These are phyloP conservation scores for Ptycholaimellus sp. DNA, from an alignment of 2,888 invertebrate species.

Conservation along the genomic window DNA sequence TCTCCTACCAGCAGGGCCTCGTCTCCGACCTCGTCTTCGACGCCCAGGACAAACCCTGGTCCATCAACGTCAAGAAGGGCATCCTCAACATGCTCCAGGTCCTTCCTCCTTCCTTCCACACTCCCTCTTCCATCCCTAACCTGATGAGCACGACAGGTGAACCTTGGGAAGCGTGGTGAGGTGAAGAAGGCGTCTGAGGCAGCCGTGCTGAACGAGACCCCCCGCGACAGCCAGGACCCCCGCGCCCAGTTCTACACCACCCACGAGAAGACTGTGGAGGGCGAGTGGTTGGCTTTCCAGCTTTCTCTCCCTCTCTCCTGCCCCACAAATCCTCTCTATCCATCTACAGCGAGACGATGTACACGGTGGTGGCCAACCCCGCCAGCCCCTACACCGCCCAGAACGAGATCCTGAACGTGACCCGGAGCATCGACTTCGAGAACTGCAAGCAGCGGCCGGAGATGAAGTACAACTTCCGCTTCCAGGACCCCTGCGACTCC, in stretches of 20 bases:
- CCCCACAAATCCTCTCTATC: too few relatives aligned
- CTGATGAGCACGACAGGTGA: conserved; percentile 2
- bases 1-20: conserved; percentile 11
- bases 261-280: conserved; percentile 15
- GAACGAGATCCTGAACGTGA: conserved; percentile 17
- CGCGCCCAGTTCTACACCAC: conserved; percentile 8
- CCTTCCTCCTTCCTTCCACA: too few relatives aligned
- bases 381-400: conserved; percentile 11
- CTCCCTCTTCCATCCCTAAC: conserved; percentile 4
- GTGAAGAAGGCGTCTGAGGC: conserved; percentile 7
- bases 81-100: conserved; percentile 19
- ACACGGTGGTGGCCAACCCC: conserved; percentile 5
- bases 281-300: too few relatives aligned
- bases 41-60: conserved; percentile 14
- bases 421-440: conserved; percentile 29
- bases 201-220: conserved; percentile 14
- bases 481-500: conserved; percentile 6
- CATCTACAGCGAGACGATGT: conserved; percentile 7
- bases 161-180: not conserved
- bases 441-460: conserved; percentile 24
- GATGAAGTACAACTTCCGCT: conserved; percentile 10
- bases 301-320: too few relatives aligned
- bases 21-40: conserved; percentile 11
- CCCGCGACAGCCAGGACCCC: conserved; percentile 10
- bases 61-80: conserved; percentile 20